Conservation (phyloP, 2,888 invertebrate species). For the Unio delphinus region DNA sequence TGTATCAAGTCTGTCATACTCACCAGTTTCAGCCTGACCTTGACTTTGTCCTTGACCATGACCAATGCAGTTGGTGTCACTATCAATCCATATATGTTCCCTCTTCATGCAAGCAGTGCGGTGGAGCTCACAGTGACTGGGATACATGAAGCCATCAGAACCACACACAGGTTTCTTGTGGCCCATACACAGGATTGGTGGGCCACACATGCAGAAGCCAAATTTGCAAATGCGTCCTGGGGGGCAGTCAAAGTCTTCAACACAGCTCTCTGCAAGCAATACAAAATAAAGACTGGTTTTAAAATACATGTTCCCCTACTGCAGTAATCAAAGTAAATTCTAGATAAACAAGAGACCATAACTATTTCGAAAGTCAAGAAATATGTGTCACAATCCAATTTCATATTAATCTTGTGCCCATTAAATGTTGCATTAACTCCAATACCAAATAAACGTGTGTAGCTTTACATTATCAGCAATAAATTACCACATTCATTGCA, state of each 20-base stretch:
- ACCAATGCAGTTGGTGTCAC: conserved; percentile 37
- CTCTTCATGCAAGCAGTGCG: conserved; percentile 64
- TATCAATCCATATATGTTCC: conserved; percentile 62
- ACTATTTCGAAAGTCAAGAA: no score
- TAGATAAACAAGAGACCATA: no score
- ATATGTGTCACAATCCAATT: no score
- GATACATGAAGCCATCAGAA: conserved; percentile 65
- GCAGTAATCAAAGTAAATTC: no score
- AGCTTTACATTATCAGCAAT: no score
- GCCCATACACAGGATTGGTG: conserved; percentile 53
- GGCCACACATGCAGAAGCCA: conserved; percentile 77
- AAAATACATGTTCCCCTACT: no score
- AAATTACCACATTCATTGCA: no score
- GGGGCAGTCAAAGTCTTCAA: conserved; percentile 77
- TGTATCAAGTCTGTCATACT: conserved; percentile 4
- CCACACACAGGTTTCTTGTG: conserved; percentile 69
- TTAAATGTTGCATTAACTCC: no score
- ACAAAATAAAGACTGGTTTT: not conserved
- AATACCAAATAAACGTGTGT: no score
- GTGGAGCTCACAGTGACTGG: conserved; percentile 70
- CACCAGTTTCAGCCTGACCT: no score
- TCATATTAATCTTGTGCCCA: no score
- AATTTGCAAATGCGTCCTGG: conserved; percentile 78
- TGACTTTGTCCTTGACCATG: conserved; percentile 9
- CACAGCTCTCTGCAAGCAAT: conserved; percentile 77